Evolutionary conservation across 1,140 invertebrate species (phyloP), one percentile per base, ranked within the genome.

Genomic region (Cylas formicarius): DNA sequence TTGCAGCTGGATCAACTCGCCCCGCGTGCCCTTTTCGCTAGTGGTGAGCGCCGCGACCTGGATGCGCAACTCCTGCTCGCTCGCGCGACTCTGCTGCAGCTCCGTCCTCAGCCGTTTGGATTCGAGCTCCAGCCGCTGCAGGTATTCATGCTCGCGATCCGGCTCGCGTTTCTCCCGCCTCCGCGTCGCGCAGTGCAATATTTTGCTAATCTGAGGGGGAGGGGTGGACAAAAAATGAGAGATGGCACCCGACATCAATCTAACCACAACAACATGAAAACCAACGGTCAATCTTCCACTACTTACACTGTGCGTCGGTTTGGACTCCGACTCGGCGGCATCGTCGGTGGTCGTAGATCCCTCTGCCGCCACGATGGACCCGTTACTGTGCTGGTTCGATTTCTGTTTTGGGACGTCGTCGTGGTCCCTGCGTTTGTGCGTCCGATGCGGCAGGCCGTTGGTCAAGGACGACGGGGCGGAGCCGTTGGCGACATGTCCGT

Each of bases 21-120:
- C 75, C 61, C 82, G 81, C 21, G 78, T 72, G 58, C 78, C 77
- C 52, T 84, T 80, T 59, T 92, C 88, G 41, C 75, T 76, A 24
- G 74, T 72, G 11, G 74, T 68, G 33, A 71, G 58, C 11, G 68
- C 61, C 4, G 67, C 67, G 17, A 66, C 58, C 70, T 92, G 89
- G 61, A 81, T 77, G 55, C 84, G 72, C 44, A 93, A 69, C 48
- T 94, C 89, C 64, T 86, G 83, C 67, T 94, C 89, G 53, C 75
- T 72, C 63, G 86, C 83, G 62, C 84, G 75, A 64, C 78, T 81
- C 21, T 74, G 72, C 53, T 81, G 80, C 41, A 92, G 73, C 63
- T 93, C 89, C 44, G 74, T 69, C 60, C 86, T 85, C 55, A 90
- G 71, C 59, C 83, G 75, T 66, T 90, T 90, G 10, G 90, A 69